A percentile compares a stretch with the other conserved stretches of the same genome.
These are phyloP conservation scores for Uropsilus gracilis DNA, from an alignment of 2,113 vertebrate genomes.

Conservation along the genomic window DNA sequence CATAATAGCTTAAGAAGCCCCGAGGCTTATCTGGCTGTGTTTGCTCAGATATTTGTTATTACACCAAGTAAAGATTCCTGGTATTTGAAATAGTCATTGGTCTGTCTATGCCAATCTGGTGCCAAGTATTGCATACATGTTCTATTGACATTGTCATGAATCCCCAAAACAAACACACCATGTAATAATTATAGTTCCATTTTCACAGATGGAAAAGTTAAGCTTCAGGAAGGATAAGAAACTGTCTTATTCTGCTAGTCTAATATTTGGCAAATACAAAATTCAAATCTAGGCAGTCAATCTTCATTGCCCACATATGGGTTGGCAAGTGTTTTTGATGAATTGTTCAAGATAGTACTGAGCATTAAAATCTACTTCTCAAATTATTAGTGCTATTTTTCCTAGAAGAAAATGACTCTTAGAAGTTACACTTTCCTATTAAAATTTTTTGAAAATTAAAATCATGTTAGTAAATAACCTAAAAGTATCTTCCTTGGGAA, in stretches of 20 bases:
- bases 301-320: background rate
- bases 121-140: background rate
- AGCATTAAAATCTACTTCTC: background rate
- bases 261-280: background rate
- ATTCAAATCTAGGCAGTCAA: background rate
- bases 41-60: background rate
- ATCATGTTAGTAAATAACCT: background rate
- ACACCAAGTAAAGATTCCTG: background rate
- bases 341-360: background rate
- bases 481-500: constrained; percentile 10
- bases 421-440: background rate
- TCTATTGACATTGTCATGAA: background rate
- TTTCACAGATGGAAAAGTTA: constrained; percentile 12
- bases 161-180: background rate
- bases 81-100: background rate
- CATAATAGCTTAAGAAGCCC: background rate
- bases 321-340: background rate
- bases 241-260: background rate
- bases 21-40: background rate
- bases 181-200: background rate
- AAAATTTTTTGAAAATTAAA: constrained; percentile 20
- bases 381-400: background rate
- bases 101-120: background rate
- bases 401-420: background rate
- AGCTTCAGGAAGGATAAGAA: background rate